Evolutionary conservation across 2,113 vertebrate genomes (phyloP).

Genomic region (Ctenodactylus gundi): DNA sequence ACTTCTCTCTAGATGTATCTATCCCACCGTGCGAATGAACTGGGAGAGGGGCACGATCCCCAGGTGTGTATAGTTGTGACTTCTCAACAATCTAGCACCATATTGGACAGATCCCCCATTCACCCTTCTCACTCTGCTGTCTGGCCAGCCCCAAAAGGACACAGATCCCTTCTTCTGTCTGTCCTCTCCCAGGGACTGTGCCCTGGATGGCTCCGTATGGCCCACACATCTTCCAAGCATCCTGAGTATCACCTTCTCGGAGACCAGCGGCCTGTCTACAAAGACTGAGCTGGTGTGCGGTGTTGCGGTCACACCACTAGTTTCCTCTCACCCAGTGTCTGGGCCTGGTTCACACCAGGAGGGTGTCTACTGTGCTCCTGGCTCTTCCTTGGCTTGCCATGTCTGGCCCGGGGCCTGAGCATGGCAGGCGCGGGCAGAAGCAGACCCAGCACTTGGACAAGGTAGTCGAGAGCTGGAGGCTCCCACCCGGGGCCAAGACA

Average conservation of each 20-base stretch:
- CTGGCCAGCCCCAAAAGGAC: neutral
- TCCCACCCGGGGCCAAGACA: neutral
- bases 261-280: neutral
- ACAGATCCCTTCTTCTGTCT: neutral
- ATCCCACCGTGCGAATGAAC: conserved; percentile 50
- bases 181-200: neutral
- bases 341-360: neutral
- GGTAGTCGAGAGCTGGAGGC: neutral
- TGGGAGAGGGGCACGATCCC: conserved; percentile 54
- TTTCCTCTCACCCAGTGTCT: neutral
- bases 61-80: conserved; percentile 52
- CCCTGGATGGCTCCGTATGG: neutral
- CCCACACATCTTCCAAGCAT: neutral
- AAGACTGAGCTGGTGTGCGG: neutral
- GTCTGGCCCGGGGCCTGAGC: neutral
- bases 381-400: neutral
- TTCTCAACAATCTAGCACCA: conserved; percentile 55
- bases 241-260: neutral
- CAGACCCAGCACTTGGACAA: neutral
- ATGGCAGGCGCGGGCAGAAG: neutral
- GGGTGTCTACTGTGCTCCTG: neutral
- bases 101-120: conserved; percentile 24
- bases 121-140: conserved; percentile 37
- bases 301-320: neutral
- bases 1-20: conserved; percentile 59